phyloP scores from a whole-genome alignment of 2,113 vertebrate species.

The Nyctibius bracteatus region DNA sequence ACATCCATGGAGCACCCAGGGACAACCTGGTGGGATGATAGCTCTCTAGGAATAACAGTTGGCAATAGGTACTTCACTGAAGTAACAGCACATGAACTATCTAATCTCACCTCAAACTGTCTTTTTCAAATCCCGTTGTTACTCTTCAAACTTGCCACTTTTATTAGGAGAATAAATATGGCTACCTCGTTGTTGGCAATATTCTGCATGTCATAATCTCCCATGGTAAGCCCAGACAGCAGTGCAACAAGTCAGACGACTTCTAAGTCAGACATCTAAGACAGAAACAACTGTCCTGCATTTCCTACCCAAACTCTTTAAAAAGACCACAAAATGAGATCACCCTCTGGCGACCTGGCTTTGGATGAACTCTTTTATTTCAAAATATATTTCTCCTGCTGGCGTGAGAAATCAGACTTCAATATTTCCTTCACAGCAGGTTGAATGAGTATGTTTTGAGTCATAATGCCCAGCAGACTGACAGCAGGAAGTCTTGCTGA shows the following conservation, averaged over 20 bases:
- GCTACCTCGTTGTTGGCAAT: not conserved
- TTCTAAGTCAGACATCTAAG: not conserved
- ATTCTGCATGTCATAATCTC: not conserved
- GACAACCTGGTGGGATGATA: not conserved
- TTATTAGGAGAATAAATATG: not conserved
- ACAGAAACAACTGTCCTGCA: not conserved
- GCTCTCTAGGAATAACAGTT: not conserved
- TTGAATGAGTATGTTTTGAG: not conserved
- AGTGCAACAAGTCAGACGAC: not conserved
- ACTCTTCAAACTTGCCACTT: not conserved
- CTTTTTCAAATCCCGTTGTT: not conserved
- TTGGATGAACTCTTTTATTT: not conserved
- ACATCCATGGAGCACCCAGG: not conserved
- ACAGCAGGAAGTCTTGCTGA: not conserved
- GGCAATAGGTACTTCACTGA: not conserved
- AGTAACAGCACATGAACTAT: not conserved
- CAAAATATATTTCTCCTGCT: not conserved
- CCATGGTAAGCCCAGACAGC: not conserved
- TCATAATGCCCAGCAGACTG: not conserved
- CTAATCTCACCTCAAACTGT: not conserved
- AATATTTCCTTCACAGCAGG: not conserved
- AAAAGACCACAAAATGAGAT: constrained; percentile 4
- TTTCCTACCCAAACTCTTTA: not conserved
- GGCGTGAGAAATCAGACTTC: not conserved
- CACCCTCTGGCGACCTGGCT: not conserved